phyloP scores from a whole-genome alignment of 37 sponge, comb jelly and placozoan species.

The Aplysina aerophoba region DNA sequence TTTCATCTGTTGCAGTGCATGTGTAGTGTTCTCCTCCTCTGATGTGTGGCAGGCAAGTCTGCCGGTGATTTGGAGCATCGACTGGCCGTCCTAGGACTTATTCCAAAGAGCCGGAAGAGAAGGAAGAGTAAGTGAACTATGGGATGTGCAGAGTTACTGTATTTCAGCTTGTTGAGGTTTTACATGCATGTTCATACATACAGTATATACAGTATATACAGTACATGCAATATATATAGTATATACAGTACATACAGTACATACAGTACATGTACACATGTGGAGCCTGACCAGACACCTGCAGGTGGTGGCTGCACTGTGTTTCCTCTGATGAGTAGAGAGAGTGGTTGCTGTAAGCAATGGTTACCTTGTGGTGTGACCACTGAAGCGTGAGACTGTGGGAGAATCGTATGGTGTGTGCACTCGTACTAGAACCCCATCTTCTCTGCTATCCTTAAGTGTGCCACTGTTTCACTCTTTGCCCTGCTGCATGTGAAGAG shows the following conservation, averaged over 20 bases:
- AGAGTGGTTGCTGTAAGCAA: no score
- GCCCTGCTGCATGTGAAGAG: neutral
- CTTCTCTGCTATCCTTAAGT: neutral
- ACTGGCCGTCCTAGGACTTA: neutral
- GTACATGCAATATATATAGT: no score
- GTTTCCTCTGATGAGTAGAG: no score
- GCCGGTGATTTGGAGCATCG: constrained; percentile 1
- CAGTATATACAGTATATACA: no score
- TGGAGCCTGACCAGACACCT: no score
- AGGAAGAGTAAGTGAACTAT: neutral
- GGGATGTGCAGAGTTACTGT: neutral
- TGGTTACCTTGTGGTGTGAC: no score
- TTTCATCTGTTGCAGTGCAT: neutral
- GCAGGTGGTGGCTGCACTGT: no score
- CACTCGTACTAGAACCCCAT: neutral
- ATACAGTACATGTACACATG: no score
- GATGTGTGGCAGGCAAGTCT: constrained; percentile 9
- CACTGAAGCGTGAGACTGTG: neutral
- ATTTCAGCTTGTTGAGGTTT: neutral
- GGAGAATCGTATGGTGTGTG: neutral
- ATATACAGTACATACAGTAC: no score
- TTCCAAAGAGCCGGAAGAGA: constrained; percentile 5
- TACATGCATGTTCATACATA: neutral
- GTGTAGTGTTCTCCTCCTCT: neutral
- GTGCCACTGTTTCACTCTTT: neutral